Percentiles rank a stretch among this genome's conserved stretches.
phyloP scores from a whole-genome alignment of 2,888 invertebrate genomes.

The Maniola hyperantus region DNA sequence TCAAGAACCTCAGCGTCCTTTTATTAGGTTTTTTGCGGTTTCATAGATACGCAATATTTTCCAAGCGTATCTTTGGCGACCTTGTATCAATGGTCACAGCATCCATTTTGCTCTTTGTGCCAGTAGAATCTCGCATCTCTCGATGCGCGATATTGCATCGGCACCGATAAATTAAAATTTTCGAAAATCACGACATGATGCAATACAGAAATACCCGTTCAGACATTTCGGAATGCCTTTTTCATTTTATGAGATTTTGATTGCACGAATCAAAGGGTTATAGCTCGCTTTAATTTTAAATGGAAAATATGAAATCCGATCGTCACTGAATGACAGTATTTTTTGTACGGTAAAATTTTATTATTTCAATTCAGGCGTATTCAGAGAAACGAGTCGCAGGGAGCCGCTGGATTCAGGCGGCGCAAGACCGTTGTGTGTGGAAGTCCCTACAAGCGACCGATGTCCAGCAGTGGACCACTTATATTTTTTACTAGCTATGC shows the following conservation, averaged over 20 bases:
- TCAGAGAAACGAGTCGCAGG: background rate
- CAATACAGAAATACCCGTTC: background rate
- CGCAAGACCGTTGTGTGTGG: too few relatives aligned
- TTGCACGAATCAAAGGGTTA: slow-evolving; percentile 5
- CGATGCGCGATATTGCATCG: slow-evolving; percentile 27
- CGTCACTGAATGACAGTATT: background rate
- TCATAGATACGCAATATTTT: too few relatives aligned
- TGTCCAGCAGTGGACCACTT: too few relatives aligned
- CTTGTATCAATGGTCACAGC: slow-evolving; percentile 11
- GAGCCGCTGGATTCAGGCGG: too few relatives aligned
- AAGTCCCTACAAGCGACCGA: too few relatives aligned
- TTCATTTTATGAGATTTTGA: slow-evolving; percentile 21
- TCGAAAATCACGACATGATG: slow-evolving; percentile 11
- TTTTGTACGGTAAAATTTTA: background rate
- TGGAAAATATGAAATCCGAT: background rate
- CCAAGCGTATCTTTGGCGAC: background rate
- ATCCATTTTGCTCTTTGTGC: slow-evolving; percentile 26
- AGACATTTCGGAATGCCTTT: slow-evolving; percentile 22
- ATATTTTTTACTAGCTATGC: too few relatives aligned
- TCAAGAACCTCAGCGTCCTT: too few relatives aligned
- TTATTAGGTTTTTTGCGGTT: too few relatives aligned
- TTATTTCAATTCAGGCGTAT: background rate
- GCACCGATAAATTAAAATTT: slow-evolving; percentile 35
- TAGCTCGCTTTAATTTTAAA: background rate
- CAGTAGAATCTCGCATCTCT: slow-evolving; percentile 26